Evolutionary conservation across 2,113 vertebrate species (phyloP).

Genomic region (Seriola rivoliana): DNA sequence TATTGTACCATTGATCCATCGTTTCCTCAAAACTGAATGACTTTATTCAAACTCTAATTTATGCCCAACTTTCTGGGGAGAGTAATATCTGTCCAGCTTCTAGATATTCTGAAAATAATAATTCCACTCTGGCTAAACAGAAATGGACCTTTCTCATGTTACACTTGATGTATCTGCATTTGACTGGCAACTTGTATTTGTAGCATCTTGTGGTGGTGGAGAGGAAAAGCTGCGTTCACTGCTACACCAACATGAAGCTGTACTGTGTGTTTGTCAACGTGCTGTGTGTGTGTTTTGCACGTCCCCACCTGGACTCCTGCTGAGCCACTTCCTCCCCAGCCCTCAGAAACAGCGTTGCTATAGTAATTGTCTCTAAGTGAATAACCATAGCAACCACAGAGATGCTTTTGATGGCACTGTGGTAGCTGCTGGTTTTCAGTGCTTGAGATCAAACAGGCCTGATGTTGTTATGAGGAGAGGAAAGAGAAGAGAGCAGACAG

Average conservation of each 20-base stretch:
- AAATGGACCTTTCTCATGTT: not conserved
- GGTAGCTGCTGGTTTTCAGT: conserved; percentile 40
- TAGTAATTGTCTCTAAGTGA: conserved; percentile 66
- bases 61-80: no score
- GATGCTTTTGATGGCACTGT: conserved; percentile 56
- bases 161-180: no score
- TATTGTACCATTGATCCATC: no score
- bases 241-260: not conserved
- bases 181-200: no score
- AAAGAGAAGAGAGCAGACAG: not conserved
- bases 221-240: not conserved
- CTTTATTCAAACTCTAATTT: no score
- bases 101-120: not conserved
- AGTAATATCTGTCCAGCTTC: not conserved
- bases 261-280: not conserved
- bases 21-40: no score
- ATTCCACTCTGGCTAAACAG: not conserved
- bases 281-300: not conserved
- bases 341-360: conserved; percentile 61
- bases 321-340: conserved; percentile 52
- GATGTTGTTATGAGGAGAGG: not conserved
- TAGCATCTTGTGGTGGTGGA: not conserved
- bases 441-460: conserved; percentile 54
- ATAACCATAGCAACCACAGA: conserved; percentile 66
- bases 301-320: conserved; percentile 51